These are phyloP conservation scores for Perca fluviatilis DNA, from an alignment of 2,113 vertebrate genomes.

Conservation along the genomic window DNA sequence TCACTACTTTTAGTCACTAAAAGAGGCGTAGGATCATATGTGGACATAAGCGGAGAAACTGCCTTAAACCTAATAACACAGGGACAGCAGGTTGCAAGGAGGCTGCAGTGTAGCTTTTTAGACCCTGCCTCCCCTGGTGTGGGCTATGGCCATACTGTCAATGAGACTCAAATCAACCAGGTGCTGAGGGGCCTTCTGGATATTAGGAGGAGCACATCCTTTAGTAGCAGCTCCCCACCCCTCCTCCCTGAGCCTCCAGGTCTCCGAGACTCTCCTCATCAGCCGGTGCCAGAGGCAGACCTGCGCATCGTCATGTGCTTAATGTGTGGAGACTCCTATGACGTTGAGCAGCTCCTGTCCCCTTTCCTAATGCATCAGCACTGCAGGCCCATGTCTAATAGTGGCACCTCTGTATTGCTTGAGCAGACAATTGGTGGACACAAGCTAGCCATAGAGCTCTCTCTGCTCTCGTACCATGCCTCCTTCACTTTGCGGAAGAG, in stretches of 20 bases:
- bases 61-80: constrained; percentile 94
- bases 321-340: constrained; percentile 94
- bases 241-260: constrained; percentile 84
- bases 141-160: constrained; percentile 93
- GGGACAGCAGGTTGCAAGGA: constrained; percentile 93
- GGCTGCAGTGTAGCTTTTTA: constrained; percentile 93
- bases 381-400: constrained; percentile 87
- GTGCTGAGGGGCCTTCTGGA: constrained; percentile 92
- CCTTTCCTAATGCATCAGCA: constrained; percentile 91
- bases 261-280: constrained; percentile 87
- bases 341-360: constrained; percentile 89
- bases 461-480: constrained; percentile 93
- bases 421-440: constrained; percentile 89
- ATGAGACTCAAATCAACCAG: constrained; percentile 95
- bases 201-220: constrained; percentile 88
- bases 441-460: constrained; percentile 90
- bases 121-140: constrained; percentile 92
- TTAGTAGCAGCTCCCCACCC: constrained; percentile 85
- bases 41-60: constrained; percentile 91
- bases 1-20: constrained; percentile 93
- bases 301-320: constrained; percentile 94
- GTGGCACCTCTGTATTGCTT: constrained; percentile 88
- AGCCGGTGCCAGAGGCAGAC: constrained; percentile 88
- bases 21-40: constrained; percentile 87
- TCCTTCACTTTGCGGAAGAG: constrained; percentile 93